Evolutionary conservation across 2,113 vertebrate genomes (phyloP).

Genomic region (Daphoenositta chrysoptera): DNA sequence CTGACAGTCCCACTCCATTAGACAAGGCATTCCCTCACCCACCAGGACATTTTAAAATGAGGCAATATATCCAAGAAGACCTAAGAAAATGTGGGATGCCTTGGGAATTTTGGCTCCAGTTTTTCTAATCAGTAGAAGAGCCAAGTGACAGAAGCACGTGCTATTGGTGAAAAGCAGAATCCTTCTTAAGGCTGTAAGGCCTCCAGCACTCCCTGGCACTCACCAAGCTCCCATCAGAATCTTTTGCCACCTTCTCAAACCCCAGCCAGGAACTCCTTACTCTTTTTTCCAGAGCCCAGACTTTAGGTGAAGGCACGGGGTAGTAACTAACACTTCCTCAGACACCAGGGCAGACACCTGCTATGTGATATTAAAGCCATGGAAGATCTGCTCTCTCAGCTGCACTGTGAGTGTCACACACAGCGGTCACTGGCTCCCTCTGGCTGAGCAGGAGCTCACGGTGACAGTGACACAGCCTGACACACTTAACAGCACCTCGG

Average conservation of each 20-base stretch:
- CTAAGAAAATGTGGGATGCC: background rate
- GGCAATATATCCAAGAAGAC: background rate
- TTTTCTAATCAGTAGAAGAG: background rate
- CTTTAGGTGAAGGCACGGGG: background rate
- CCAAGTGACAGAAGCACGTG: background rate
- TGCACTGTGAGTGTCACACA: rapidly evolving
- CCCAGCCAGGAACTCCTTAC: background rate
- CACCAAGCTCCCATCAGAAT: background rate
- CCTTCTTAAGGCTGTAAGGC: background rate
- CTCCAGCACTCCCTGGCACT: background rate
- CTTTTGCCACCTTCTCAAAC: background rate
- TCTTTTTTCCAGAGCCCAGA: background rate
- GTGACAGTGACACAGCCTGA: background rate
- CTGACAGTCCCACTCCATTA: background rate
- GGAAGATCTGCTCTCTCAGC: background rate
- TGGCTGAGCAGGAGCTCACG: background rate
- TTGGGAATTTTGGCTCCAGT: background rate
- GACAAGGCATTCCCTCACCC: background rate
- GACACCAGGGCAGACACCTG: background rate
- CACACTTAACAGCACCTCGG: rapidly evolving
- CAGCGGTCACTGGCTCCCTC: rapidly evolving
- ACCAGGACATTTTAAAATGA: background rate
- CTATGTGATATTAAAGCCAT: rapidly evolving
- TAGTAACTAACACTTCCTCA: background rate
- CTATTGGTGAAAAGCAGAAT: background rate